Conservation (phyloP, 2,888 invertebrate genomes). For the Clistopyga incitator region DNA sequence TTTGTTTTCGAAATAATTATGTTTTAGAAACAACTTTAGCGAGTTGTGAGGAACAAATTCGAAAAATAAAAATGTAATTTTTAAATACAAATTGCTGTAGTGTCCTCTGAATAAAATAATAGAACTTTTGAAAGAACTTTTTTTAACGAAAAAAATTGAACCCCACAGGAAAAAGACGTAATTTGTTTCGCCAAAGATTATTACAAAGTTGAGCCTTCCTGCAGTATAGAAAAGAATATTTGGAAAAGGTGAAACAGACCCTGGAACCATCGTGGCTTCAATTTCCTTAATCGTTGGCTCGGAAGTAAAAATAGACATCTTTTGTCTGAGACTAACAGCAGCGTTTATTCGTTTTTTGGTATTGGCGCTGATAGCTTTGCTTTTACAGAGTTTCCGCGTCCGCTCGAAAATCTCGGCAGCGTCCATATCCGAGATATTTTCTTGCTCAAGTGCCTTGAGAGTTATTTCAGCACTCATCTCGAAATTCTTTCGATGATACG, state of each 20-base stretch:
- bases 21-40: too few species aligned
- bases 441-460: slow-evolving; percentile 71
- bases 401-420: slow-evolving; percentile 73
- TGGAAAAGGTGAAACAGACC: slow-evolving; percentile 63
- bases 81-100: too few species aligned
- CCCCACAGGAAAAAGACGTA: not conserved
- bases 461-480: slow-evolving; percentile 73
- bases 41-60: too few species aligned
- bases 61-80: too few species aligned
- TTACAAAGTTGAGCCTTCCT: too few species aligned
- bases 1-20: too few species aligned
- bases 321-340: slow-evolving; percentile 27
- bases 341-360: slow-evolving; percentile 67
- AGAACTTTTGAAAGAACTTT: not conserved
- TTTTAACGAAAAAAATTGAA: not conserved
- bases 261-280: slow-evolving; percentile 63
- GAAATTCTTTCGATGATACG: slow-evolving; percentile 76
- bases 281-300: slow-evolving; percentile 61
- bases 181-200: not conserved
- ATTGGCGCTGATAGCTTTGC: slow-evolving; percentile 69
- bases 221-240: slow-evolving; percentile 36
- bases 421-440: slow-evolving; percentile 72
- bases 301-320: slow-evolving; percentile 35
- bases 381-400: slow-evolving; percentile 73
- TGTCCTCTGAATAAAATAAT: too few species aligned